Evolutionary conservation across 2,797 vertebrate genomes (phyloP).

Genomic region (Rousettus madagascariensis): DNA sequence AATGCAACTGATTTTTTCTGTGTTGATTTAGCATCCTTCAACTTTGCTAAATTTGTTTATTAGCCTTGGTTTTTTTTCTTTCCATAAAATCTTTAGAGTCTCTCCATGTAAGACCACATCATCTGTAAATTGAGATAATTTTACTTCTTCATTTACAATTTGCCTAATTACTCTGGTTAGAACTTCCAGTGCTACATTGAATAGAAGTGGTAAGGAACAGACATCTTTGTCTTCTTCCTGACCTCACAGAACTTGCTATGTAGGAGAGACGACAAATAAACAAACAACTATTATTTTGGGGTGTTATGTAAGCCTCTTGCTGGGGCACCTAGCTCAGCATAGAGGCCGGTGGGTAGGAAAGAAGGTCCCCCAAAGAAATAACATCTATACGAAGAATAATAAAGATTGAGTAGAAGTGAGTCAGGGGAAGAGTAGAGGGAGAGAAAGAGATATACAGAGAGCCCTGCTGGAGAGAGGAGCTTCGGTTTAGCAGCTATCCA

Average conservation of each 20-base stretch:
- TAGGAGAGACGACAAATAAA: background rate
- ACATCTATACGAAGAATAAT: background rate
- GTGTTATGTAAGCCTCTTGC: background rate
- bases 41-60: background rate
- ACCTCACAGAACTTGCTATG: background rate
- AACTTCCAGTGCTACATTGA: background rate
- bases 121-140: background rate
- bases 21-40: background rate
- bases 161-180: background rate
- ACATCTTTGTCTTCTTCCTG: background rate
- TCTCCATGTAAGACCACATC: background rate
- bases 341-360: background rate
- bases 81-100: background rate
- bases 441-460: background rate
- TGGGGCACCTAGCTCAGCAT: background rate
- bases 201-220: background rate
- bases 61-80: background rate
- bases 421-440: background rate
- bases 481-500: background rate
- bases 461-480: background rate
- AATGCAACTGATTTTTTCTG: too few relatives aligned
- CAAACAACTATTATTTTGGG: background rate
- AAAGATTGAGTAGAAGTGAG: background rate
- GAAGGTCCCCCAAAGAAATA: background rate
- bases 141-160: background rate